These are phyloP conservation scores for Lochmaea crataegi DNA, from an alignment of 2,888 invertebrate genomes.

Conservation along the genomic window DNA sequence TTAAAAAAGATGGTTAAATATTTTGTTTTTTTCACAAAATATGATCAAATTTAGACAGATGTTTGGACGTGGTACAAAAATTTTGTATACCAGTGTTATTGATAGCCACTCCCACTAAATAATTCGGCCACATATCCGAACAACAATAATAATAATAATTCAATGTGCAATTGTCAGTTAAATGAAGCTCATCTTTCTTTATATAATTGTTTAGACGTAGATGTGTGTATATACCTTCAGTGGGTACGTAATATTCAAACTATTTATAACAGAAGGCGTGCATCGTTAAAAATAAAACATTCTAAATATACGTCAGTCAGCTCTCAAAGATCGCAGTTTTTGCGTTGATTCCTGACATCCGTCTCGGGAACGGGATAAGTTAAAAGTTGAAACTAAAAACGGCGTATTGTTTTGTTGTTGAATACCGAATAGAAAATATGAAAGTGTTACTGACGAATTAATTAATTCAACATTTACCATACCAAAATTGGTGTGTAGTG, in stretches of 20 bases:
- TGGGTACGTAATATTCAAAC: slow-evolving; percentile 49
- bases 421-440: slow-evolving; percentile 31
- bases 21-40: neutral
- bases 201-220: slow-evolving; percentile 45
- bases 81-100: slow-evolving; percentile 1
- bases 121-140: slow-evolving; percentile 44
- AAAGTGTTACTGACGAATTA: slow-evolving; percentile 36
- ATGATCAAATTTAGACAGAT: too few relatives aligned
- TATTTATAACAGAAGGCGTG: slow-evolving; percentile 56
- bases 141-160: slow-evolving; percentile 21
- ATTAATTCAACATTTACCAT: slow-evolving; percentile 52
- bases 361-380: slow-evolving; percentile 14
- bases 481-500: slow-evolving; percentile 59
- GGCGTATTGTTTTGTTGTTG: slow-evolving; percentile 19
- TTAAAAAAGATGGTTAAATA: too few relatives aligned
- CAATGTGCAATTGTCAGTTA: slow-evolving; percentile 39
- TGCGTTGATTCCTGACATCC: slow-evolving; percentile 40
- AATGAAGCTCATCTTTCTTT: slow-evolving; percentile 45
- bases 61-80: neutral
- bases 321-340: slow-evolving; percentile 31
- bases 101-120: slow-evolving; percentile 38
- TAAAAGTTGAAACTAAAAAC: slow-evolving; percentile 5
- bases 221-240: slow-evolving; percentile 27
- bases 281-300: slow-evolving; percentile 58
- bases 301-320: slow-evolving; percentile 56